Percentiles rank a stretch among this genome's conserved stretches.
Evolutionary conservation across 2,888 invertebrate genomes (phyloP).

Genomic region (Labia minor): DNA sequence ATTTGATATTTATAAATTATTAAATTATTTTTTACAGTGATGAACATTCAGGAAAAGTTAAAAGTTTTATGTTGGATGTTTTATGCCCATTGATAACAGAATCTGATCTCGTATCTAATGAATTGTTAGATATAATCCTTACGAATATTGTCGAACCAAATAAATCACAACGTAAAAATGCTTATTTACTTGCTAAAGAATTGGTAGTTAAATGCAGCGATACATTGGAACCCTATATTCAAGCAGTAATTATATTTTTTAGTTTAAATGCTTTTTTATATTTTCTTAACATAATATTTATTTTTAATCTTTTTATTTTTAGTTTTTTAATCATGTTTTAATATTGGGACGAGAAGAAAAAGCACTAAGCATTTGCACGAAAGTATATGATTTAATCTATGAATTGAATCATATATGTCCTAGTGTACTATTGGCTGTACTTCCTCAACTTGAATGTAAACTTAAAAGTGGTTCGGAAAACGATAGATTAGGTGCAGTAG

Average conservation of each 20-base stretch:
- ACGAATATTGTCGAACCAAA: conserved; percentile 89
- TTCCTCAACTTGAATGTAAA: conserved; percentile 93
- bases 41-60: conserved; percentile 91
- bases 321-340: conserved; percentile 93
- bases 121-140: conserved; percentile 85
- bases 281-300: not conserved
- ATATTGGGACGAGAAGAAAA: conserved; percentile 86
- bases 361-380: conserved; percentile 61
- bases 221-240: conserved; percentile 87
- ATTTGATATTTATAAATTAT: too few species aligned
- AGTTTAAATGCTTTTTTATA: conserved; percentile 22
- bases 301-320: conserved; percentile 30
- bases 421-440: conserved; percentile 68
- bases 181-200: conserved; percentile 83
- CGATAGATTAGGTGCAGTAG: conserved; percentile 79
- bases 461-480: conserved; percentile 80
- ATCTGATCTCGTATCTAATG: conserved; percentile 88
- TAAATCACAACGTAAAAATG: conserved; percentile 79
- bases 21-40: conserved; percentile 50
- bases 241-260: conserved; percentile 56
- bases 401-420: conserved; percentile 91
- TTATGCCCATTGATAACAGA: conserved; percentile 89
- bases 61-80: conserved; percentile 93
- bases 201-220: conserved; percentile 83
- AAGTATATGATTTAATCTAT: conserved; percentile 91